Conservation (phyloP, 1,140 invertebrate genomes). For the Daktulosphaira vitifoliae region DNA sequence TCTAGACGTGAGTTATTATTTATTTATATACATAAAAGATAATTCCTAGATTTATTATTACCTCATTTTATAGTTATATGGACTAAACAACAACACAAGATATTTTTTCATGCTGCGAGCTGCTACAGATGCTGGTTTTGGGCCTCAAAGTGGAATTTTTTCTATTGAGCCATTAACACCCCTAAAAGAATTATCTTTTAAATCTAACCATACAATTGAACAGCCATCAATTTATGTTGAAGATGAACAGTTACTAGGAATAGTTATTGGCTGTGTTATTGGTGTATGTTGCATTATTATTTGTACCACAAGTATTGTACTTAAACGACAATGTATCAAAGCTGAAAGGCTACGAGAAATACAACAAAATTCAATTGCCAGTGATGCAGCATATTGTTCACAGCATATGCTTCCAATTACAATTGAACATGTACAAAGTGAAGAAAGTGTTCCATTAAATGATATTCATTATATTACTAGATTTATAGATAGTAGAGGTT, state of each 20-base stretch:
- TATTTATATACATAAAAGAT: neutral
- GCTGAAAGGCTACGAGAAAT: constrained; percentile 1
- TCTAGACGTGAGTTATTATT: constrained; percentile 36
- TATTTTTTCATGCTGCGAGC: constrained; percentile 51
- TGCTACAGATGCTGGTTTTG: constrained; percentile 48
- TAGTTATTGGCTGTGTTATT: constrained; percentile 43
- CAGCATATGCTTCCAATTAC: constrained; percentile 36
- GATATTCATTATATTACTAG: constrained; percentile 1
- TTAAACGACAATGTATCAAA: constrained; percentile 42
- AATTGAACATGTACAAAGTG: neutral
- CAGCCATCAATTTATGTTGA: neutral
- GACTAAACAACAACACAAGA: constrained; percentile 44
- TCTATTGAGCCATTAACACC: constrained; percentile 5
- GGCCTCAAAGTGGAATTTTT: constrained; percentile 42
- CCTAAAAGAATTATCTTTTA: neutral
- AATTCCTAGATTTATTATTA: neutral
- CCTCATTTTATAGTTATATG: constrained; percentile 40
- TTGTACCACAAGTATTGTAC: constrained; percentile 42
- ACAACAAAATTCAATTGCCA: constrained; percentile 29
- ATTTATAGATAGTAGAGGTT: neutral
- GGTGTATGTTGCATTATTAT: constrained; percentile 41
- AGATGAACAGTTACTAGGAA: constrained; percentile 39
- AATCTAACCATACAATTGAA: constrained; percentile 26
- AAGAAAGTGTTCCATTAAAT: constrained; percentile 20
- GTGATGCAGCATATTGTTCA: constrained; percentile 34